These are phyloP conservation scores for Sinella curviseta DNA, from an alignment of 1,140 invertebrate species.

Conservation along the genomic window DNA sequence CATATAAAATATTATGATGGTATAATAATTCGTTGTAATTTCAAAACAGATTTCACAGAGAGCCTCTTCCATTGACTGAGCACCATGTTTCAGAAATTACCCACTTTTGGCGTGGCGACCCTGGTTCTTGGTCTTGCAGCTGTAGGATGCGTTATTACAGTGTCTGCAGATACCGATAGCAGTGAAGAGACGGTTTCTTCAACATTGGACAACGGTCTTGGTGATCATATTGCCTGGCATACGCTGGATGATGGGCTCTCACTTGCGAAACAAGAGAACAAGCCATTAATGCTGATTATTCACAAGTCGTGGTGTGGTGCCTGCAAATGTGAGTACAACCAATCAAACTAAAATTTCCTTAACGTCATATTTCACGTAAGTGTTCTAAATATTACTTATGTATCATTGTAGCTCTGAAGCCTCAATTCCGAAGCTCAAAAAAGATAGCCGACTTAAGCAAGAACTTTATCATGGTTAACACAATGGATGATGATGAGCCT, in stretches of 20 bases:
- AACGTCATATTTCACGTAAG: background rate
- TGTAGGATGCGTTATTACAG: background rate
- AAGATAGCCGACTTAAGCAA: constrained; percentile 61
- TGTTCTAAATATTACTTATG: background rate
- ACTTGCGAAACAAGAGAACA: constrained; percentile 55
- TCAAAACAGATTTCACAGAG: too few relatives aligned
- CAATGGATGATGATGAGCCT: constrained; percentile 62
- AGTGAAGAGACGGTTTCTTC: background rate
- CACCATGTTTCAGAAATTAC: background rate
- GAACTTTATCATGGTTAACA: constrained; percentile 65
- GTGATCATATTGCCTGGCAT: constrained; percentile 52
- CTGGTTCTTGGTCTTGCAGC: background rate
- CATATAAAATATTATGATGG: too few relatives aligned
- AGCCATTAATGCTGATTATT: constrained; percentile 64
- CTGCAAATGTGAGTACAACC: constrained; percentile 58
- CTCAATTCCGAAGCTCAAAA: constrained; percentile 60
- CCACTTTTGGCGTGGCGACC: background rate
- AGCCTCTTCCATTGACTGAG: too few relatives aligned
- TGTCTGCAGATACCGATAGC: background rate
- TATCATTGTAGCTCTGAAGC: constrained; percentile 56
- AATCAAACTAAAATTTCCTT: background rate
- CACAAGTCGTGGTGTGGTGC: constrained; percentile 67
- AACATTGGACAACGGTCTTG: constrained; percentile 50
- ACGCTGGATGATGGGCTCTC: constrained; percentile 59
- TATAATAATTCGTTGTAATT: too few relatives aligned